Conservation (phyloP, 2,113 vertebrate genomes). For the Ptilonorhynchus violaceus region DNA sequence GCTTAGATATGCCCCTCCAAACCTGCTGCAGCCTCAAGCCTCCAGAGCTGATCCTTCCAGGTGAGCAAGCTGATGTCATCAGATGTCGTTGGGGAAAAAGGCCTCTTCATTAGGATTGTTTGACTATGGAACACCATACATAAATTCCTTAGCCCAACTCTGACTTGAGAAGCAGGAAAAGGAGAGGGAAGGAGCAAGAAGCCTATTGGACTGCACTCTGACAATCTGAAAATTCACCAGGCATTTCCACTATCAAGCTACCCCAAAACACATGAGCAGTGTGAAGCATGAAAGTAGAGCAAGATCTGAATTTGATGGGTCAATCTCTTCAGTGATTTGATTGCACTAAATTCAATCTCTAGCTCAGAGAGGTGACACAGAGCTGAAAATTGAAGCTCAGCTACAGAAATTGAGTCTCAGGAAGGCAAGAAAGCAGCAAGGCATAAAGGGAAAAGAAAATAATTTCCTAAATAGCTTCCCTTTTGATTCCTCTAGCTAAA, state of each 20-base stretch:
- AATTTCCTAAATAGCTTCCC: not conserved
- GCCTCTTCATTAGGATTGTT: not conserved
- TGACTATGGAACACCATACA: not conserved
- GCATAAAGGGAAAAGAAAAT: not conserved
- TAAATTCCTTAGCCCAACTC: not conserved
- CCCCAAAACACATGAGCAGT: not conserved
- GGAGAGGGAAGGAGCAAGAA: not conserved
- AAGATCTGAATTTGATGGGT: not conserved
- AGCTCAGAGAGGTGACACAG: not conserved
- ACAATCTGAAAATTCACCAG: not conserved
- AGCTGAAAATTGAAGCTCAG: constrained; percentile 35
- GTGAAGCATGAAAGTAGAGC: not conserved
- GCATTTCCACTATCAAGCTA: not conserved
- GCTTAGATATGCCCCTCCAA: not conserved
- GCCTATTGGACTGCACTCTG: not conserved
- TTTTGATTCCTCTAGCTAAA: constrained; percentile 11
- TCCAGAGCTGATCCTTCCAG: not conserved
- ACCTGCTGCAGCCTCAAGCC: not conserved
- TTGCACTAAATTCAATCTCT: not conserved
- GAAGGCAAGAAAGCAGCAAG: not conserved
- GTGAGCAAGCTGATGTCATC: not conserved
- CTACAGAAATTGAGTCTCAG: not conserved
- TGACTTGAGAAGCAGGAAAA: not conserved
- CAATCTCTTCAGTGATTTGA: not conserved
- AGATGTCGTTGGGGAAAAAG: accelerated